These are phyloP conservation scores for Trochalopteron elliotii DNA, from an alignment of 2,113 vertebrate genomes.

Conservation along the genomic window DNA sequence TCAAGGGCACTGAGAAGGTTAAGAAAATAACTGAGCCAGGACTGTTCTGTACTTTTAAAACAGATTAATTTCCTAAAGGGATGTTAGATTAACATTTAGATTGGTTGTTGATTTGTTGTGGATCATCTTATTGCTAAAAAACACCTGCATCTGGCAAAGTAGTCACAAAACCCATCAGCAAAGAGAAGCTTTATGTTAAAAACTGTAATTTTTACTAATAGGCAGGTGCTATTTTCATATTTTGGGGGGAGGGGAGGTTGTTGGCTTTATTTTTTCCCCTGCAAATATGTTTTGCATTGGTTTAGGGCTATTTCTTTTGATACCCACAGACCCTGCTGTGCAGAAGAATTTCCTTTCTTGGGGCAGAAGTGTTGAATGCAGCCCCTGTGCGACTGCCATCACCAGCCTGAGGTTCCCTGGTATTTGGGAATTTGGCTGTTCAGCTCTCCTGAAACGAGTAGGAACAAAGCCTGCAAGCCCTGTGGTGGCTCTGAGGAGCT, in stretches of 20 bases:
- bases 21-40: neutral
- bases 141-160: neutral
- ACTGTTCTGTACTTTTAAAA: neutral
- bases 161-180: neutral
- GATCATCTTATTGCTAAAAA: neutral
- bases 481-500: neutral
- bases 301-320: accelerated
- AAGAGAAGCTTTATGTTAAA: neutral
- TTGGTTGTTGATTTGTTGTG: neutral
- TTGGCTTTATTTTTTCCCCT: neutral
- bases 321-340: accelerated
- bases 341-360: neutral
- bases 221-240: neutral
- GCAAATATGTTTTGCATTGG: accelerated
- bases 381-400: no score
- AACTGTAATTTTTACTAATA: neutral
- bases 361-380: neutral
- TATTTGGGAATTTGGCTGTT: neutral
- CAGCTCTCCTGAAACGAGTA: no score
- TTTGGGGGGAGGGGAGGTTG: neutral
- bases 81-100: neutral
- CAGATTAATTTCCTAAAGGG: neutral
- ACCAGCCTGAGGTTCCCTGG: neutral
- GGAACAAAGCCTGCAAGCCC: neutral
- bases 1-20: slow-evolving; percentile 5